Evolutionary conservation across 2,797 vertebrate species (phyloP).

Genomic region (Chaenodraco wilsoni): DNA sequence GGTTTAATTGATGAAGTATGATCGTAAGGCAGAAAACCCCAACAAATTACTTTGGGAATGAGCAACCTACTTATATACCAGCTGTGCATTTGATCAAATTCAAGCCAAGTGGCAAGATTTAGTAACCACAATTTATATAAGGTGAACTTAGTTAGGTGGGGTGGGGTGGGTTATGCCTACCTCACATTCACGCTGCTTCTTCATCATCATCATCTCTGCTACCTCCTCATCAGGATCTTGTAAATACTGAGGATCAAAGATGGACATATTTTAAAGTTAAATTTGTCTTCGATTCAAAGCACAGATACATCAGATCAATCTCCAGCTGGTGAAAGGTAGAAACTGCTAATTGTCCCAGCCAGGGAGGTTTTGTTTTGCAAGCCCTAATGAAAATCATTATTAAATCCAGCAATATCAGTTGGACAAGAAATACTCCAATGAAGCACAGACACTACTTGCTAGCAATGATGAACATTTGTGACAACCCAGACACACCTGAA

Average conservation of each 20-base stretch:
- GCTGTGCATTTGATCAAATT: neutral
- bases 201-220: conserved; percentile 82
- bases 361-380: neutral
- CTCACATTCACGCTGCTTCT: conserved; percentile 83
- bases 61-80: neutral
- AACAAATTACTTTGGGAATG: neutral
- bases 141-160: neutral
- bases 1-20: neutral
- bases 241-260: conserved; percentile 82
- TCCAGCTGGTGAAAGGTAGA: neutral
- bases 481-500: neutral
- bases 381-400: neutral
- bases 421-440: neutral
- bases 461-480: neutral
- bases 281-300: neutral
- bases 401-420: neutral
- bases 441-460: neutral
- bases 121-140: neutral
- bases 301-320: neutral
- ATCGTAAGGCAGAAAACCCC: neutral
- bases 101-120: neutral
- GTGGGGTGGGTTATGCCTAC: conserved; percentile 68
- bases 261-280: neutral
- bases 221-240: conserved; percentile 92
- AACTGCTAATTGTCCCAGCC: neutral